Evolutionary conservation across 2,888 invertebrate genomes (phyloP).

Genomic region (Dastarcus helophoroides): DNA sequence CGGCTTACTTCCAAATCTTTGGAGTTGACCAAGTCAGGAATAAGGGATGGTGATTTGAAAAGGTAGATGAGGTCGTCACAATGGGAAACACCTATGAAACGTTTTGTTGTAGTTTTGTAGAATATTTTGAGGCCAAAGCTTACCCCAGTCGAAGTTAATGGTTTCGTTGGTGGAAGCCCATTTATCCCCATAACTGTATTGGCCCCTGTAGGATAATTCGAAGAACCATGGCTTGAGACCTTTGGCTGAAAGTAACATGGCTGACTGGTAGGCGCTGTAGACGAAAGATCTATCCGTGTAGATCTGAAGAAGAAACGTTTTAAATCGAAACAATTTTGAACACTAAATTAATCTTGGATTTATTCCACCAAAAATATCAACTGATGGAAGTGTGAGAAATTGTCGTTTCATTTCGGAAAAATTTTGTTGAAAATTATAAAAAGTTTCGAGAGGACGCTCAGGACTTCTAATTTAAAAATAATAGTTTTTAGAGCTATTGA

Average conservation of each 20-base stretch:
- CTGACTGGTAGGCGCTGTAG: constrained; percentile 36
- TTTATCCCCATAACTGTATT: constrained; percentile 33
- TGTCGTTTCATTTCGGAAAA: too few species aligned
- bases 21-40: constrained; percentile 26
- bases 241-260: constrained; percentile 25
- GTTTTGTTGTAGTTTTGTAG: too few species aligned
- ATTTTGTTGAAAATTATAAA: too few species aligned
- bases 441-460: too few species aligned
- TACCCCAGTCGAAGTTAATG: constrained; percentile 28
- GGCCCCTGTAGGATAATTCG: constrained; percentile 39
- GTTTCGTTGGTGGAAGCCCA: constrained; percentile 32
- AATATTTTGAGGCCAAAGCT: constrained; percentile 4
- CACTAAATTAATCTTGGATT: too few species aligned
- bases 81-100: constrained; percentile 35
- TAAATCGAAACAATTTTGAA: too few species aligned
- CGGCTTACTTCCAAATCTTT: constrained; percentile 31
- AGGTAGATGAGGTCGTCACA: constrained; percentile 44
- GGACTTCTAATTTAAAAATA: too few species aligned
- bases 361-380: too few species aligned
- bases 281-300: constrained; percentile 41
- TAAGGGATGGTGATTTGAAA: constrained; percentile 36
- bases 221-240: constrained; percentile 37
- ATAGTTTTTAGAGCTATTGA: too few species aligned
- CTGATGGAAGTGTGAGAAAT: too few species aligned
- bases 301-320: constrained; percentile 27